Percentiles rank a stretch among this genome's conserved stretches.
Conservation (phyloP, 1,140 invertebrate species). For the Bicyclus anynana region DNA sequence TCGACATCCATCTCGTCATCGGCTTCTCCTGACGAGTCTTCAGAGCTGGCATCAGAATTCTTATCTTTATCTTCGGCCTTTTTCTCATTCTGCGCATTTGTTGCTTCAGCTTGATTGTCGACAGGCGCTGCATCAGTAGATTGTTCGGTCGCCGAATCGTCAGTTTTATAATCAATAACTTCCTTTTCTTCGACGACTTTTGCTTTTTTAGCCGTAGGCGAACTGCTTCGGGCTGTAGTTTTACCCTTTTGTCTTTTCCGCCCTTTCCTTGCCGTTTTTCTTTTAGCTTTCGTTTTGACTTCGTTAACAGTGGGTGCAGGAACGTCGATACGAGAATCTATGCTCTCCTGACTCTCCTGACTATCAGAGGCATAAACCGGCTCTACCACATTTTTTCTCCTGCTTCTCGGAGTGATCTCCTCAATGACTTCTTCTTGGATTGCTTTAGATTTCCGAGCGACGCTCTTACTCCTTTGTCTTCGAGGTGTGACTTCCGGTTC, state of each 20-base stretch:
- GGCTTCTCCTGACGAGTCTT: constrained; percentile 80
- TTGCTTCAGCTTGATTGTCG: constrained; percentile 31
- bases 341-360: constrained; percentile 66
- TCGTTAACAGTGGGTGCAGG: constrained; percentile 36
- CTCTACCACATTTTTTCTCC: constrained; percentile 49
- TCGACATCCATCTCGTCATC: constrained; percentile 82
- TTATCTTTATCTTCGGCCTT: constrained; percentile 76
- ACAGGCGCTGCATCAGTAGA: constrained; percentile 27
- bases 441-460: constrained; percentile 58
- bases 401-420: constrained; percentile 46
- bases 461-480: constrained; percentile 67
- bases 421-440: constrained; percentile 64
- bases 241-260: constrained; percentile 48
- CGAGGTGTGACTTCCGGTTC: constrained; percentile 43
- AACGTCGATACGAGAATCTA: constrained; percentile 39
- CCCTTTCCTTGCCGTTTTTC: constrained; percentile 59
- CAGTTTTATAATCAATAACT: constrained; percentile 41
- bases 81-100: constrained; percentile 40
- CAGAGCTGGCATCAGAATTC: constrained; percentile 72
- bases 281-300: constrained; percentile 60
- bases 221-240: constrained; percentile 32
- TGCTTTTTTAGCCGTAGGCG: constrained; percentile 50
- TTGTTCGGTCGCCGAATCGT: constrained; percentile 44
- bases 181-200: constrained; percentile 42
- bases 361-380: constrained; percentile 59